Percentiles rank a stretch among this genome's conserved stretches.
Conservation (phyloP, 2,797 vertebrate species). For the Sebastes variabilis region DNA sequence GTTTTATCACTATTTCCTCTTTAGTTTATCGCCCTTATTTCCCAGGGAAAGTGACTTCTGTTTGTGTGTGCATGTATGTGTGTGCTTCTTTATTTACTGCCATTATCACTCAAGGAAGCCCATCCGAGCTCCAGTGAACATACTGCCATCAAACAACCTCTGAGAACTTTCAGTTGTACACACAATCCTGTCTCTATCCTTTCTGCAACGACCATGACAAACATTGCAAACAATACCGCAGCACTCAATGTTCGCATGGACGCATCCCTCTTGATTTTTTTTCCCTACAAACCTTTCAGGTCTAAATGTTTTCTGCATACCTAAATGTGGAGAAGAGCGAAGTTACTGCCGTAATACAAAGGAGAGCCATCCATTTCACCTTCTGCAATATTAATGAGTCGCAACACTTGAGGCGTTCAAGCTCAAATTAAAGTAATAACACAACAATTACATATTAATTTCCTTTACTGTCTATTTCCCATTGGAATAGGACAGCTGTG, state of each 20-base stretch:
- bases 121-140: neutral
- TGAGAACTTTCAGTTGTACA: neutral
- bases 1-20: constrained; percentile 39
- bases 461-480: constrained; percentile 21
- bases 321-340: neutral
- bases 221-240: neutral
- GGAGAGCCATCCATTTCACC: neutral
- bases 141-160: neutral
- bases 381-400: constrained; percentile 30
- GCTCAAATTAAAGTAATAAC: constrained; percentile 40
- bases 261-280: neutral
- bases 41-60: neutral
- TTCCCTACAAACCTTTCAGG: neutral
- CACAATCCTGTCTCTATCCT: neutral
- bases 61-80: neutral
- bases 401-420: constrained; percentile 20
- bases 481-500: constrained; percentile 18
- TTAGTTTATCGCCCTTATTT: constrained; percentile 42
- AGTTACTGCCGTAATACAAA: neutral
- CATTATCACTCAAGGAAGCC: constrained; percentile 8
- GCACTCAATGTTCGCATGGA: neutral
- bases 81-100: neutral
- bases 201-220: neutral
- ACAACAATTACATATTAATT: constrained; percentile 23
- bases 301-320: neutral